Base-by-base conservation (phyloP, 1,140 invertebrate genomes). In the Drosophila tani region DNA sequence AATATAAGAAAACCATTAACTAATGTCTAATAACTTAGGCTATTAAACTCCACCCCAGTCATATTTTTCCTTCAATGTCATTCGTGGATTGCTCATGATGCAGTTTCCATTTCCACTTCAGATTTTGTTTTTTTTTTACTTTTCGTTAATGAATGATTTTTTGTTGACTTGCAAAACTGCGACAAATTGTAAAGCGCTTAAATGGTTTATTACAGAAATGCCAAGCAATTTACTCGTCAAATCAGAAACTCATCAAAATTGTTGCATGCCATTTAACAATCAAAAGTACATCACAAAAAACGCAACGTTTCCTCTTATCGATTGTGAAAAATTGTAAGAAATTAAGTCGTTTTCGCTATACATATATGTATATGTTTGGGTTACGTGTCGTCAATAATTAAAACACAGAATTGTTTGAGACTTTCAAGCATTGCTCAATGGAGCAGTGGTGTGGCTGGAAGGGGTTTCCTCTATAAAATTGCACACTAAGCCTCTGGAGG, bases 341-440 rank as follows among this genome's bases (percentile, higher is more conserved):
- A 51, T 50, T 46, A 41, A 59, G 5, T 40, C 5, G 17, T 50
- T 71, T 70, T 27, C 8, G 27, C 32, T 6, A 6, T 21, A 17
- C 1, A 7, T 49, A 6, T 7, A 24, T 6, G 17, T 32, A 24
- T 58, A 17, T 56, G 12, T 43, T 19, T 40, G 15, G 35, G 9
- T 84, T 76, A 76, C 81, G 71, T 83, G 81, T 45, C 47, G 57
- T 71, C 62, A 51, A 81, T 76, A 84, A 84, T 83, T 83, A 83
- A 84, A 81, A 46, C 35, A 43, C 6, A 50, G 40, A 83, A 79
- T 53, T 66, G 50, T 65, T 75, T 27, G 19, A 2, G 66, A 12
- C 24, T 43, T 50, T 35, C 3, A 24, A 50, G 24, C 19, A 6
- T 19, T 24, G 4, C 17, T 53, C 15, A 62, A 50, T 32, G 6